These are phyloP conservation scores for Panulirus ornatus DNA, from an alignment of 1,140 invertebrate genomes.

Conservation along the genomic window DNA sequence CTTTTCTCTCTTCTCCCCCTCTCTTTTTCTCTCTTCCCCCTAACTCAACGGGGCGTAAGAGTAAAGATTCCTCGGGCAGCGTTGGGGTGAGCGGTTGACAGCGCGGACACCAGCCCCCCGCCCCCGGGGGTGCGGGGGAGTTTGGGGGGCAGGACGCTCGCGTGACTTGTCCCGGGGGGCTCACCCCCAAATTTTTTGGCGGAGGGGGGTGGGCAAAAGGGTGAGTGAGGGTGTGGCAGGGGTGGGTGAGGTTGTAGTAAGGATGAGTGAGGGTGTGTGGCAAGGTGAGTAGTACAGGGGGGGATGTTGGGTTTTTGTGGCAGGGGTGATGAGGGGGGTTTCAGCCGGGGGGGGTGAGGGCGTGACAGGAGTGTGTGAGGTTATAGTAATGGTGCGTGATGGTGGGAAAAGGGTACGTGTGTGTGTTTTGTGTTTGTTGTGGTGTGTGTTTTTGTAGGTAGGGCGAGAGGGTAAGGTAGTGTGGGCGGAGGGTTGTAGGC, in stretches of 20 bases:
- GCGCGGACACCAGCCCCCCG: constrained; percentile 42
- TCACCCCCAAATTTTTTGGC: background rate
- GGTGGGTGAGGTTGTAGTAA: background rate
- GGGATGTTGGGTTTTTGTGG: no score
- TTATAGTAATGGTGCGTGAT: no score
- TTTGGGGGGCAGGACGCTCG: constrained; percentile 48
- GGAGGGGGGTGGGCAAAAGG: background rate
- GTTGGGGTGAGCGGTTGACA: constrained; percentile 26
- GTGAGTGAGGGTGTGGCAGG: background rate
- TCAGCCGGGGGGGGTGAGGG: background rate
- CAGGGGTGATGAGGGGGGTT: constrained; percentile 62
- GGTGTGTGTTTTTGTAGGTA: no score
- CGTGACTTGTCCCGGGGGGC: constrained; percentile 35
- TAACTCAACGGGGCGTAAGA: constrained; percentile 68
- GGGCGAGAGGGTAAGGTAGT: no score
- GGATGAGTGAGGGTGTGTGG: background rate
- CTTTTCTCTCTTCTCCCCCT: constrained; percentile 8
- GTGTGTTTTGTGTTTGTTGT: no score
- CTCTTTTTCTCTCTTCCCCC: background rate
- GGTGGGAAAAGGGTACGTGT: no score
- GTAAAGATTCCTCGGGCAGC: constrained; percentile 65
- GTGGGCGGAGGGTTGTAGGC: no score
- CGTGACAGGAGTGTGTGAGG: background rate
- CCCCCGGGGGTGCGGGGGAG: constrained; percentile 44
- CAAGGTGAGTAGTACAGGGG: no score